Percentiles rank a stretch among this genome's conserved stretches.
These are phyloP conservation scores for Blastobasis lacticolella DNA, from an alignment of 2,888 invertebrate species.

Conservation along the genomic window DNA sequence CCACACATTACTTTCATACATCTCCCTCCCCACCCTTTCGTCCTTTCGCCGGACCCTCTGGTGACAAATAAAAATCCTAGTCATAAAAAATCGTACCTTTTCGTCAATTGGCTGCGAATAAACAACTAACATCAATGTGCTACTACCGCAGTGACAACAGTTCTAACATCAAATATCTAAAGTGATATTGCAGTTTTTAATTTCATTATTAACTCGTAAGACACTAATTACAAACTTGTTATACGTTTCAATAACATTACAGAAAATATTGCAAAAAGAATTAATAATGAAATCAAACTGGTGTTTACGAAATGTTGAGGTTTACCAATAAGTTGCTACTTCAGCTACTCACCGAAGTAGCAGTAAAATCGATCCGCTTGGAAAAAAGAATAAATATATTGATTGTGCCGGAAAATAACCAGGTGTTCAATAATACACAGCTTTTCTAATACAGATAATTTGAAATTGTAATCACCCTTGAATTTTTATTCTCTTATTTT, in stretches of 20 bases:
- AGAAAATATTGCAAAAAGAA: neutral
- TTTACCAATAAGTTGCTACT: slow-evolving; percentile 33
- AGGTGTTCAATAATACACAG: neutral
- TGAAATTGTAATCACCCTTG: neutral
- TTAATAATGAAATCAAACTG: slow-evolving; percentile 18
- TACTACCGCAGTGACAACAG: slow-evolving; percentile 2
- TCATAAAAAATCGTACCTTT: too few relatives aligned
- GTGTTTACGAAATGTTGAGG: slow-evolving; percentile 10
- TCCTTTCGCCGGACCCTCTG: too few relatives aligned
- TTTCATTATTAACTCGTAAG: slow-evolving; percentile 16
- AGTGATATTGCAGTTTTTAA: slow-evolving; percentile 31
- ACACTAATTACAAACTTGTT: neutral
- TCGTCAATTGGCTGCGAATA: too few relatives aligned
- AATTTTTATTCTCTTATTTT: neutral
- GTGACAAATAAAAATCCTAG: too few relatives aligned
- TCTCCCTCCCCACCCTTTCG: too few relatives aligned
- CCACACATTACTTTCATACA: too few relatives aligned
- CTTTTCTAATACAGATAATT: neutral
- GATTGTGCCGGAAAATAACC: neutral
- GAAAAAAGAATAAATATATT: slow-evolving; percentile 46
- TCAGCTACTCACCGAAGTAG: slow-evolving; percentile 69
- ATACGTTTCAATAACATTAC: too few relatives aligned
- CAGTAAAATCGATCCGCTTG: slow-evolving; percentile 74
- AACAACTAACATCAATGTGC: slow-evolving; percentile 7
- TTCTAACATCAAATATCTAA: slow-evolving; percentile 29